These are phyloP conservation scores for Meiosimyza decipiens DNA, from an alignment of 2,888 invertebrate genomes.

Conservation along the genomic window DNA sequence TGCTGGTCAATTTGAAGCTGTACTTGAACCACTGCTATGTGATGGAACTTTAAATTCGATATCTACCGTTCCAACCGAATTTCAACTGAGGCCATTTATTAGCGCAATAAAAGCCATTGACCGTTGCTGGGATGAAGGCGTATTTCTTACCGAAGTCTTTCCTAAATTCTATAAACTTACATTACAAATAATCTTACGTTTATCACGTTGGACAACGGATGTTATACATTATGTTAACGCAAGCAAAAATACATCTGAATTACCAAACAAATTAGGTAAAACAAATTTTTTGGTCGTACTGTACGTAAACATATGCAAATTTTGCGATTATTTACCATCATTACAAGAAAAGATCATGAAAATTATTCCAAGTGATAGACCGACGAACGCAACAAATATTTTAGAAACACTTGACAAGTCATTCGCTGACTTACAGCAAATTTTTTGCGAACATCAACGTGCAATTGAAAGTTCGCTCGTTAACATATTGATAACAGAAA, in stretches of 20 bases:
- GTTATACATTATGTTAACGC: constrained; percentile 63
- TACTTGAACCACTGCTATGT: constrained; percentile 55
- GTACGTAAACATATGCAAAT: constrained; percentile 55
- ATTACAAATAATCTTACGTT: constrained; percentile 84
- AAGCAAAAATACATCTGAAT: constrained; percentile 42
- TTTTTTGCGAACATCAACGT: constrained; percentile 48
- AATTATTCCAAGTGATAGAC: constrained; percentile 64
- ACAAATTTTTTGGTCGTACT: constrained; percentile 54
- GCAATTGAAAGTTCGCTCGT: constrained; percentile 75
- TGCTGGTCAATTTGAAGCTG: constrained; percentile 71
- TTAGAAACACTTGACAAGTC: constrained; percentile 55
- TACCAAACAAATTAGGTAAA: constrained; percentile 47
- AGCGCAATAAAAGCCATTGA: constrained; percentile 70
- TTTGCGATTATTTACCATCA: constrained; percentile 51
- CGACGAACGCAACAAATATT: constrained; percentile 35
- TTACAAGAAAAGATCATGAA: constrained; percentile 76
- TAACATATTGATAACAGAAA: constrained; percentile 80
- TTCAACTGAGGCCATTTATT: constrained; percentile 63
- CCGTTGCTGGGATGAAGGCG: constrained; percentile 81
- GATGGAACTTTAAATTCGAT: constrained; percentile 47
- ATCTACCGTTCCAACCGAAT: constrained; percentile 36
- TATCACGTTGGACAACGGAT: constrained; percentile 76
- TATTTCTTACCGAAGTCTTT: constrained; percentile 82
- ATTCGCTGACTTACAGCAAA: constrained; percentile 50
- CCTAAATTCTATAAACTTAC: constrained; percentile 91